Percentiles rank a stretch among this genome's conserved stretches.
Conservation (phyloP, 2,113 vertebrate species). For the Indicator maculatus region DNA sequence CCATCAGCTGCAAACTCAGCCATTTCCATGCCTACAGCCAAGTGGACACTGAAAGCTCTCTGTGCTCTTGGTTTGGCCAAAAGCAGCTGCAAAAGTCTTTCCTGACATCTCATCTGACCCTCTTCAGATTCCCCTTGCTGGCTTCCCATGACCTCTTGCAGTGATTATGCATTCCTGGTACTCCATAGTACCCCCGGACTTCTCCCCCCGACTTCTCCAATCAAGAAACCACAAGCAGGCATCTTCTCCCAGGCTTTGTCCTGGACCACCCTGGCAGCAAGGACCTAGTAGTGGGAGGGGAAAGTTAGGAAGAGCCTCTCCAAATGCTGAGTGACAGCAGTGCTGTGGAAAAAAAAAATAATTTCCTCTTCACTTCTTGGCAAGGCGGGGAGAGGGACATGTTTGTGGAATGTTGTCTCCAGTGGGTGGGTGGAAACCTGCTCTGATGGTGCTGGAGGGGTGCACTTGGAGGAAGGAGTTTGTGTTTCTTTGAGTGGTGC, state of each 20-base stretch:
- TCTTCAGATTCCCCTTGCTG: background rate
- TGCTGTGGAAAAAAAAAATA: background rate
- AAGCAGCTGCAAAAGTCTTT: background rate
- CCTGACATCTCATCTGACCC: background rate
- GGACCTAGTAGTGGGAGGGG: background rate
- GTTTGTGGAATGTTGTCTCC: background rate
- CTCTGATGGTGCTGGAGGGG: background rate
- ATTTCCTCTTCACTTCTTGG: background rate
- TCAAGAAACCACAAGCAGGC: too few species aligned
- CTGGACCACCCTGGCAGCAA: background rate
- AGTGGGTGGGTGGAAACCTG: background rate
- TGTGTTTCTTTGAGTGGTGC: background rate
- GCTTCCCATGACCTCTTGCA: background rate
- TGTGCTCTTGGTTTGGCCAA: background rate
- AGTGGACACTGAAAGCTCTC: background rate
- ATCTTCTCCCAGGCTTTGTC: background rate
- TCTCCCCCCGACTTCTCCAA: too few species aligned
- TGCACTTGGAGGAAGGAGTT: background rate
- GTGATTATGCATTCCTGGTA: background rate
- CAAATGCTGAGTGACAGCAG: background rate
- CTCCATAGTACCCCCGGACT: background rate
- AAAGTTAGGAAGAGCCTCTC: background rate
- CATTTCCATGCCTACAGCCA: background rate
- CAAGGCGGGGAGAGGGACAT: background rate
- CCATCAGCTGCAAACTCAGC: background rate